These are phyloP conservation scores for Phymanthus crucifer DNA, from an alignment of 92 coral and sea anemone genomes.

Conservation along the genomic window DNA sequence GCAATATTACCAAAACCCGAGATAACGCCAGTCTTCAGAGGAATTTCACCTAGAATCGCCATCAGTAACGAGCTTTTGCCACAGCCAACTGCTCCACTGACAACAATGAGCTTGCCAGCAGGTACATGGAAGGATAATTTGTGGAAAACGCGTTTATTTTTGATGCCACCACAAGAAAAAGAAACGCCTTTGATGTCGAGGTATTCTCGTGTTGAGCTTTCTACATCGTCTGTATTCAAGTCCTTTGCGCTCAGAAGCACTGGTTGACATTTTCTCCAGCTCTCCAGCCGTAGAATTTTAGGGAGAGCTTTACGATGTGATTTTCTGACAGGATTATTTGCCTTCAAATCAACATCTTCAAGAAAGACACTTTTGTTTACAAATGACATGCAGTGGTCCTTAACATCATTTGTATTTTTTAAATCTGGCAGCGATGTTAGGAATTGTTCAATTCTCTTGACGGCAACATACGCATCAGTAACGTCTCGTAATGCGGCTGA, in stretches of 20 bases:
- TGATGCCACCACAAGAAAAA: not conserved
- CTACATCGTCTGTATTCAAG: not conserved
- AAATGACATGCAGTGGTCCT: not conserved
- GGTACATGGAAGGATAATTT: not conserved
- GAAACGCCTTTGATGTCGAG: not conserved
- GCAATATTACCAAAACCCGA: slow-evolving; percentile 3
- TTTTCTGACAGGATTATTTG: not conserved
- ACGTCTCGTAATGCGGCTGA: not conserved
- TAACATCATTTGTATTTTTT: not conserved
- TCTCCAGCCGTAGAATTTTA: not conserved
- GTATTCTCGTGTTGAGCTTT: not conserved
- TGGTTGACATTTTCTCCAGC: slow-evolving; percentile 5
- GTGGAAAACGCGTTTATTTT: not conserved
- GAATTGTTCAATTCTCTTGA: slow-evolving; percentile 12
- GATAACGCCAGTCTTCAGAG: slow-evolving; percentile 6
- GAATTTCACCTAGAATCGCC: slow-evolving; percentile 17
- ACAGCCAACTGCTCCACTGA: slow-evolving; percentile 7
- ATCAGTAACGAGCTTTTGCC: slow-evolving; percentile 9
- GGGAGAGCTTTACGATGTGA: not conserved
- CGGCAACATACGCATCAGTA: slow-evolving; percentile 12
- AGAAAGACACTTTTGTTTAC: not conserved
- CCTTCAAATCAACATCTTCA: not conserved
- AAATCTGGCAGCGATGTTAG: not conserved
- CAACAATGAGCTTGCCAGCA: not conserved
- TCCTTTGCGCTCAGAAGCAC: not conserved